phyloP scores from a whole-genome alignment of 2,113 vertebrate species.

The Archocentrus centrarchus region DNA sequence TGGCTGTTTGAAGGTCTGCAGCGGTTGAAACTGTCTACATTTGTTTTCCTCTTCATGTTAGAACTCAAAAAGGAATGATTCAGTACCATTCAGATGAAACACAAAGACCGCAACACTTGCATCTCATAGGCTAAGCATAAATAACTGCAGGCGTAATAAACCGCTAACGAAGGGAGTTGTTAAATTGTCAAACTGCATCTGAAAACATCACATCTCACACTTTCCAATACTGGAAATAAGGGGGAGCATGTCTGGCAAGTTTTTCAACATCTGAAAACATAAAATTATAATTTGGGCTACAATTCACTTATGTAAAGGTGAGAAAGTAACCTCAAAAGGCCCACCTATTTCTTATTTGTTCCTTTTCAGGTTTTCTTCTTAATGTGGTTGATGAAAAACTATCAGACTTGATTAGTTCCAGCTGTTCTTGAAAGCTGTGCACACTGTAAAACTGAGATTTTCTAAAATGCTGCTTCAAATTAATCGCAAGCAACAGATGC shows the following conservation, averaged over 20 bases:
- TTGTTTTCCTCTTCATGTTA: conserved; percentile 8
- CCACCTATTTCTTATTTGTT: neutral
- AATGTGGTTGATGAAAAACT: neutral
- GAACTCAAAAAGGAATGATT: neutral
- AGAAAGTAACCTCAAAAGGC: neutral
- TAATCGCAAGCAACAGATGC: neutral
- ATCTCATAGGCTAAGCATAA: neutral
- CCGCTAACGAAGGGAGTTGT: neutral
- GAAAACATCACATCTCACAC: neutral
- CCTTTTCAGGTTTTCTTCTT: neutral
- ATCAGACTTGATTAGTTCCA: neutral
- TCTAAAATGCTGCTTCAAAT: neutral
- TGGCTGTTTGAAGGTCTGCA: neutral
- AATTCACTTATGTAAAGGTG: neutral
- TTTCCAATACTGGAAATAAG: neutral
- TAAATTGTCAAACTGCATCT: neutral
- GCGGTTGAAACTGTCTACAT: neutral
- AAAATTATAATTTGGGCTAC: no score
- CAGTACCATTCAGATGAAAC: conserved; percentile 7
- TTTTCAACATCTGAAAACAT: no score
- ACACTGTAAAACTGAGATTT: no score
- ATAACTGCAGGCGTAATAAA: neutral
- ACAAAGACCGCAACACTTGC: neutral
- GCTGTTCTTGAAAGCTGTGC: neutral
- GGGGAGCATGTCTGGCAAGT: neutral